These are phyloP conservation scores for Liodrosophila aerea DNA, from an alignment of 2,888 invertebrate species.

Conservation along the genomic window DNA sequence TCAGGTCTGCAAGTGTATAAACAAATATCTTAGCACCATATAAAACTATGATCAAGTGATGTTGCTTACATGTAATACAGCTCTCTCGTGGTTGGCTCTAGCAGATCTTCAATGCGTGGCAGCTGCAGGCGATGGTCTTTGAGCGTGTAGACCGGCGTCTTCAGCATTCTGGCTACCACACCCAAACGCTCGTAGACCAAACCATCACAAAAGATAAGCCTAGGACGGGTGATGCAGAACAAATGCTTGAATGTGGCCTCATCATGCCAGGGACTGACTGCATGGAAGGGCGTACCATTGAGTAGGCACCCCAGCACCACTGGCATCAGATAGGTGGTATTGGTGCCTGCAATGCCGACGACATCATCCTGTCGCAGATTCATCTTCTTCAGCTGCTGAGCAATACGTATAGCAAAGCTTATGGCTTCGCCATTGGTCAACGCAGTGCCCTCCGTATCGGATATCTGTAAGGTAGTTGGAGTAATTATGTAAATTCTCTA, in stretches of 20 bases:
- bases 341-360: conserved; percentile 77
- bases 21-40: not conserved
- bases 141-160: conserved; percentile 69
- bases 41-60: not conserved
- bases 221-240: conserved; percentile 77
- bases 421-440: conserved; percentile 77
- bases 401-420: conserved; percentile 77
- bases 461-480: conserved; percentile 72
- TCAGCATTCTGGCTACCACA: conserved; percentile 66
- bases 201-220: conserved; percentile 80
- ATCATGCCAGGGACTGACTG: conserved; percentile 75
- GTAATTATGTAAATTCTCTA: no score
- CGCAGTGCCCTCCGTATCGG: conserved; percentile 74
- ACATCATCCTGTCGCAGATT: conserved; percentile 78
- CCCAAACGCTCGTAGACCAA: conserved; percentile 64
- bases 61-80: conserved; percentile 67
- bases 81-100: conserved; percentile 70
- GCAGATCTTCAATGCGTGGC: conserved; percentile 72
- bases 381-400: conserved; percentile 72
- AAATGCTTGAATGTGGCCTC: conserved; percentile 76
- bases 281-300: conserved; percentile 79
- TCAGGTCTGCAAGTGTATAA: conserved; percentile 57
- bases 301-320: conserved; percentile 76
- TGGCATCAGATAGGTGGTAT: conserved; percentile 78
- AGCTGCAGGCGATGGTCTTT: conserved; percentile 67